These are phyloP conservation scores for Mormyrops attenuatus DNA, from an alignment of 2,797 vertebrate genomes.

Conservation along the genomic window DNA sequence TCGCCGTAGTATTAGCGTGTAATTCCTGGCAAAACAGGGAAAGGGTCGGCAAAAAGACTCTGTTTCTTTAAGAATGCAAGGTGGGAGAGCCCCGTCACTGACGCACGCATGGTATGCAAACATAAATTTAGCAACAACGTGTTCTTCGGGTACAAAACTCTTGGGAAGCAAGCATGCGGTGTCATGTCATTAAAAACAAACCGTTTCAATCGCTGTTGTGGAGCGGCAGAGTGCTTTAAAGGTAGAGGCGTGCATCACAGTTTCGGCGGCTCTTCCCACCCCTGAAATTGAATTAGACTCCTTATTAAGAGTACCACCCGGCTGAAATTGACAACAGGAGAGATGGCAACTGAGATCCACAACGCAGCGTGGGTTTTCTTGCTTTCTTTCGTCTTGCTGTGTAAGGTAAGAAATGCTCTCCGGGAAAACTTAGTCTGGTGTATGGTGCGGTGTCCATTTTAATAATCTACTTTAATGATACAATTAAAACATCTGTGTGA, in stretches of 20 bases:
- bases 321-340: conserved; percentile 28
- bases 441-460: neutral
- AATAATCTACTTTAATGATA: neutral
- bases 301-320: neutral
- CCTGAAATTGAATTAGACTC: neutral
- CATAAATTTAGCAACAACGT: conserved; percentile 72
- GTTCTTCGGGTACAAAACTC: conserved; percentile 58
- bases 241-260: conserved; percentile 27
- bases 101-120: conserved; percentile 64
- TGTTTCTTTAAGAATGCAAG: conserved; percentile 72
- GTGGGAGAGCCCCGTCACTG: conserved; percentile 62
- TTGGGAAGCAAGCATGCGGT: conserved; percentile 47
- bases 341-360: conserved; percentile 47
- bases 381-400: conserved; percentile 25
- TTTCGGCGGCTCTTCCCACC: neutral
- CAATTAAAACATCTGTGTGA: neutral
- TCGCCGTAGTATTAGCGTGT: neutral
- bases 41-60: conserved; percentile 13
- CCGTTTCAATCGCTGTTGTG: conserved; percentile 36
- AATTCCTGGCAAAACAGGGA: neutral
- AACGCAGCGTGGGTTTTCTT: conserved; percentile 44
- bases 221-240: conserved; percentile 33
- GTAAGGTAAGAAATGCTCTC: conserved; percentile 43
- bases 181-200: conserved; percentile 50
- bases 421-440: neutral